Base-by-base conservation (phyloP, 2,888 invertebrate genomes). In the Scaptomyza tumidula region DNA sequence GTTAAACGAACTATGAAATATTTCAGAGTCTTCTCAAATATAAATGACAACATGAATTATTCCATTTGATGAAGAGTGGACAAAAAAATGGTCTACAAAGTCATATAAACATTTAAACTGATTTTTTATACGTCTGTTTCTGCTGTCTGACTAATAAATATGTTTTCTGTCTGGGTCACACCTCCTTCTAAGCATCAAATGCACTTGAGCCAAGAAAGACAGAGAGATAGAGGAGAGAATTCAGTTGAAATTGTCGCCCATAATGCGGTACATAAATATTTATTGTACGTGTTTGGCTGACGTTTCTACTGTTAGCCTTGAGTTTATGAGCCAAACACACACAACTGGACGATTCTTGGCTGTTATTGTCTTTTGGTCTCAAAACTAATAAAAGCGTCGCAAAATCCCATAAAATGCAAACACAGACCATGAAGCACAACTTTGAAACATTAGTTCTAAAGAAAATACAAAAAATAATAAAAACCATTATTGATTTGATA, bases 221-320 rank as follows among this genome's bases (percentile, higher is more conserved):
- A 57, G 50, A 35, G 13, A 5, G 35, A 0, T 1, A 35, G 33
- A 4, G 6, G 31, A 27, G 31, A 31, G 33, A 60, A 65, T 48
- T 67, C n/a, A n/a, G n/a, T n/a, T n/a, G n/a, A n/a, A n/a, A 53
- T 57, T 48, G 57, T 64, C 65, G 49, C 50, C 53, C 71, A 58
- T 74, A 80, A 68, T 83, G 78, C 78, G 74, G 62, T 55, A 53
- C 46, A 71, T 72, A 75, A 75, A 83, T 86, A 80, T 86, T 83
- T 86, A 83, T 77, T 37, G 63, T 65, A 73, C 74, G 78, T 77
- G 64, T 59, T 73, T 68, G 61, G 60, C 61, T 56, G 60, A 45
- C 65, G 46, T 46, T 67, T 59, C 53, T 46, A 19, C 31, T 63
- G 31, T 37, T 48, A 53, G 50, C 66, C 67, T 73, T 57, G 59